phyloP scores from a whole-genome alignment of 2,797 vertebrate species.

The Acipenser oxyrinchus region DNA sequence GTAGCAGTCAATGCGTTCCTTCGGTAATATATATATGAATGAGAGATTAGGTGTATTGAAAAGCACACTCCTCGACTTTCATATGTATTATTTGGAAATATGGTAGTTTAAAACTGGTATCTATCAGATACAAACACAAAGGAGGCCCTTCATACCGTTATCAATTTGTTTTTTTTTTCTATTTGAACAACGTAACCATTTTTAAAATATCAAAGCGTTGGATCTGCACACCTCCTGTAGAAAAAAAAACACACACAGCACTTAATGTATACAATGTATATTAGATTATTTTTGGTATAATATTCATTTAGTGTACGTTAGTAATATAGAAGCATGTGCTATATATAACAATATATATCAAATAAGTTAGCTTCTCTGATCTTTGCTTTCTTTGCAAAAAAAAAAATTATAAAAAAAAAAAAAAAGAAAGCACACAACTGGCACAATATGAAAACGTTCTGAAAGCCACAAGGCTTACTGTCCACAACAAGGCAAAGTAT shows the following conservation, averaged over 20 bases:
- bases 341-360: slow-evolving; percentile 53
- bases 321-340: slow-evolving; percentile 56
- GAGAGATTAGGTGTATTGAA: too few relatives aligned
- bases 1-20: too few relatives aligned
- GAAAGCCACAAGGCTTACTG: slow-evolving; percentile 56
- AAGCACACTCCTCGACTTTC: too few relatives aligned
- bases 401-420: slow-evolving; percentile 31
- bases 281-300: slow-evolving; percentile 65
- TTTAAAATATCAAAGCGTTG: slow-evolving; percentile 49
- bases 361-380: slow-evolving; percentile 39
- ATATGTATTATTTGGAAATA: too few relatives aligned
- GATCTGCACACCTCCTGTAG: slow-evolving; percentile 48
- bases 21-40: too few relatives aligned
- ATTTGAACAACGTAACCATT: slow-evolving; percentile 50
- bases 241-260: slow-evolving; percentile 53
- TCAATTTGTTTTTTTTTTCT: slow-evolving; percentile 16
- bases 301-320: slow-evolving; percentile 61
- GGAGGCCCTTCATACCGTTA: slow-evolving; percentile 51
- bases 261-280: slow-evolving; percentile 57
- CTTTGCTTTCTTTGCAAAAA: slow-evolving; percentile 36
- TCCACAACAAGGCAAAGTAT: slow-evolving; percentile 63
- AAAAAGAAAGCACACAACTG: slow-evolving; percentile 51
- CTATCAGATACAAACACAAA: slow-evolving; percentile 14
- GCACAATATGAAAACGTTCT: slow-evolving; percentile 47
- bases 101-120: slow-evolving; percentile 34